phyloP scores from a whole-genome alignment of 2,797 vertebrate genomes.

The Prionace glauca region DNA sequence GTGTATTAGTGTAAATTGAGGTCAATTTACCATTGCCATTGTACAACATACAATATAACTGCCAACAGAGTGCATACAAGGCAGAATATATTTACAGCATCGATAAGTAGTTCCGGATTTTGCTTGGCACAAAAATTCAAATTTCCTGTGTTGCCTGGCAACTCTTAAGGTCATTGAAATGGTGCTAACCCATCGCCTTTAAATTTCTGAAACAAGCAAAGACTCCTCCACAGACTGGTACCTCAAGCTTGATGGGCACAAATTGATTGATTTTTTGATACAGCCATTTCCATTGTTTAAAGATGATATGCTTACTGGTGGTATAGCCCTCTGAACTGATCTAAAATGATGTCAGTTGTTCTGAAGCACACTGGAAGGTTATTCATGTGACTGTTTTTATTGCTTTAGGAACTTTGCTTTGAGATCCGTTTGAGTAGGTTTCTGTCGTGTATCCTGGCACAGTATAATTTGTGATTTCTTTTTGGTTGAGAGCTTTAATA shows the following conservation, averaged over 20 bases:
- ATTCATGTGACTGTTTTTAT: neutral
- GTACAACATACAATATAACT: slow-evolving; percentile 17
- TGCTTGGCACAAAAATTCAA: slow-evolving; percentile 9
- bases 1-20: neutral
- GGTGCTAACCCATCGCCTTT: neutral
- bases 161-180: neutral
- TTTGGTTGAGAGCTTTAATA: neutral
- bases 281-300: neutral
- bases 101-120: neutral
- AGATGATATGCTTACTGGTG: neutral
- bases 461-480: neutral
- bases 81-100: neutral
- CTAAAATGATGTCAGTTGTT: neutral
- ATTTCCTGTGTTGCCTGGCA: neutral
- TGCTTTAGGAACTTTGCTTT: neutral
- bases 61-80: neutral
- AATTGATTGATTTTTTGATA: neutral
- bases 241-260: neutral
- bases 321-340: neutral
- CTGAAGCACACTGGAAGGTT: neutral
- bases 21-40: neutral
- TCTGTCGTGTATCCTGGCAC: neutral
- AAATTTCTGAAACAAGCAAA: neutral
- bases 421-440: neutral
- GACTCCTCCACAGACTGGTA: neutral